Conservation (phyloP, 2,797 vertebrate species). For the Peromyscus nudipes region DNA sequence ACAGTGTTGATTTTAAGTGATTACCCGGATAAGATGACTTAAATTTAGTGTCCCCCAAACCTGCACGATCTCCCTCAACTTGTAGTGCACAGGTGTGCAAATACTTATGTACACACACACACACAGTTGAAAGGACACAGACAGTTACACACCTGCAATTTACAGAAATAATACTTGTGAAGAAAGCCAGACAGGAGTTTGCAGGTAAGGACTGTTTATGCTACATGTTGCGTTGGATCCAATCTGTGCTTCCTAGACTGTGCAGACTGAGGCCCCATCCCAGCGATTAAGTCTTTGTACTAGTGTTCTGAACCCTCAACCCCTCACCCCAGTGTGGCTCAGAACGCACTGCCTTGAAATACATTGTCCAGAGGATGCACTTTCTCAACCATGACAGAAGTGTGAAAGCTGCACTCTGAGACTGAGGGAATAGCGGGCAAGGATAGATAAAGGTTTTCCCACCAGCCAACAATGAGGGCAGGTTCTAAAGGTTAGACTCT, state of each 20-base stretch:
- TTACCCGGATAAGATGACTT: not conserved
- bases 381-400: not conserved
- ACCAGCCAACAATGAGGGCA: rapidly evolving
- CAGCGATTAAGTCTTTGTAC: not conserved
- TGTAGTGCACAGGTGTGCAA: too few relatives aligned
- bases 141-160: rapidly evolving
- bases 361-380: not conserved
- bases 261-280: not conserved
- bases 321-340: not conserved
- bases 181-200: not conserved
- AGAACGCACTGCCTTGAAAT: not conserved
- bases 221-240: not conserved
- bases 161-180: not conserved
- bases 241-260: not conserved
- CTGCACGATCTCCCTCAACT: rapidly evolving
- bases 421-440: not conserved
- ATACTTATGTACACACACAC: not conserved
- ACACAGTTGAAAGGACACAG: not conserved
- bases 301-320: not conserved
- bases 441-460: not conserved
- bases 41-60: not conserved
- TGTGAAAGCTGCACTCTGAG: not conserved
- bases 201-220: not conserved
- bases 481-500: not conserved
- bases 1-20: not conserved